Percentiles rank a stretch among this genome's conserved stretches.
Evolutionary conservation across 2,888 invertebrate species (phyloP).

Genomic region (Crocallis elinguaria): DNA sequence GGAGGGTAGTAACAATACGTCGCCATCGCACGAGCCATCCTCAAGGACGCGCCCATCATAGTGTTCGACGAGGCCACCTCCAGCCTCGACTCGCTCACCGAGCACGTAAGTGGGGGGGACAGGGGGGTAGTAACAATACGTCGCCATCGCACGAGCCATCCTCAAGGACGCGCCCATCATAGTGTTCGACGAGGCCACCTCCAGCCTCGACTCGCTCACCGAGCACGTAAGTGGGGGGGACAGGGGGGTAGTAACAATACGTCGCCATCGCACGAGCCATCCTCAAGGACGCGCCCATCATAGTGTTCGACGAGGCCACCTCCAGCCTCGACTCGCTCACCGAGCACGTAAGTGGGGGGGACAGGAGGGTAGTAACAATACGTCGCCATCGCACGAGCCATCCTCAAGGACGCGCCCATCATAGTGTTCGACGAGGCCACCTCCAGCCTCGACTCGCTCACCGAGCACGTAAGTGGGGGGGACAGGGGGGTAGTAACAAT

Average conservation of each 20-base stretch:
- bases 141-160: slow-evolving; percentile 98
- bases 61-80: slow-evolving; percentile 99
- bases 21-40: slow-evolving; percentile 97
- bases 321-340: slow-evolving; percentile 98
- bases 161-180: slow-evolving; percentile 97
- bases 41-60: slow-evolving; percentile 96
- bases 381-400: slow-evolving; percentile 98
- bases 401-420: slow-evolving; percentile 96
- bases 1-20: slow-evolving; percentile 99
- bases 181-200: slow-evolving; percentile 99
- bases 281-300: slow-evolving; percentile 95
- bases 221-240: no score
- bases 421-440: slow-evolving; percentile 99
- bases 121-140: slow-evolving; percentile 99
- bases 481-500: slow-evolving; percentile 99
- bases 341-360: no score
- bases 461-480: no score
- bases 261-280: slow-evolving; percentile 99
- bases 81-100: slow-evolving; percentile 97
- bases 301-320: slow-evolving; percentile 99
- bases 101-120: no score
- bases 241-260: slow-evolving; percentile 99
- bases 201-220: slow-evolving; percentile 97
- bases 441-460: slow-evolving; percentile 97
- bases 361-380: slow-evolving; percentile 99